phyloP scores from a whole-genome alignment of 2,797 vertebrate species.

The Poecilia gillii region DNA sequence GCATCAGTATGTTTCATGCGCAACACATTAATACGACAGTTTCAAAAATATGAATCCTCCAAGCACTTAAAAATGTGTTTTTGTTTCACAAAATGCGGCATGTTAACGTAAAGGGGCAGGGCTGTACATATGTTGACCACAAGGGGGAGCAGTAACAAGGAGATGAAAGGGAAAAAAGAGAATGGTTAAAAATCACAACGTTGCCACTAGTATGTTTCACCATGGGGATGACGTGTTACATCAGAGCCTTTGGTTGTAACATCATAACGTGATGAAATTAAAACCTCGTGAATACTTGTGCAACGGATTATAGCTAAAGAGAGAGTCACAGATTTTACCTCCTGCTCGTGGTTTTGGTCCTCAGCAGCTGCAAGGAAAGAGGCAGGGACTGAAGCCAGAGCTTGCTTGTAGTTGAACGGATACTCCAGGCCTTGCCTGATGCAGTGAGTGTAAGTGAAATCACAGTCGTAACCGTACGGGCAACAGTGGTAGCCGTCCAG shows the following conservation, averaged over 20 bases:
- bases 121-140: no score
- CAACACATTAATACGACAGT: background rate
- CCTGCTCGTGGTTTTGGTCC: conserved; percentile 3
- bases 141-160: background rate
- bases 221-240: background rate
- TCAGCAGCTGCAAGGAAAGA: conserved; percentile 6
- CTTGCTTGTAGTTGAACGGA: conserved; percentile 41
- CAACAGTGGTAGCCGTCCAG: conserved; percentile 74
- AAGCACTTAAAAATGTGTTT: background rate
- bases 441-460: conserved; percentile 59
- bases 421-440: conserved; percentile 44
- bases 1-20: background rate
- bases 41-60: background rate
- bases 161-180: no score
- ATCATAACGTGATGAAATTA: background rate
- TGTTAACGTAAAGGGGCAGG: background rate
- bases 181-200: background rate
- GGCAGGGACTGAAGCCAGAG: conserved; percentile 43
- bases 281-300: background rate
- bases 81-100: background rate
- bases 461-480: conserved; percentile 67
- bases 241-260: background rate
- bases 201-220: background rate
- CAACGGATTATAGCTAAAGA: background rate
- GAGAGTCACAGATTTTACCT: conserved; percentile 34